A percentile compares a stretch with the other conserved stretches of the same genome.
These are phyloP conservation scores for Netelia fuscicornis DNA, from an alignment of 2,888 invertebrate species.

Conservation along the genomic window DNA sequence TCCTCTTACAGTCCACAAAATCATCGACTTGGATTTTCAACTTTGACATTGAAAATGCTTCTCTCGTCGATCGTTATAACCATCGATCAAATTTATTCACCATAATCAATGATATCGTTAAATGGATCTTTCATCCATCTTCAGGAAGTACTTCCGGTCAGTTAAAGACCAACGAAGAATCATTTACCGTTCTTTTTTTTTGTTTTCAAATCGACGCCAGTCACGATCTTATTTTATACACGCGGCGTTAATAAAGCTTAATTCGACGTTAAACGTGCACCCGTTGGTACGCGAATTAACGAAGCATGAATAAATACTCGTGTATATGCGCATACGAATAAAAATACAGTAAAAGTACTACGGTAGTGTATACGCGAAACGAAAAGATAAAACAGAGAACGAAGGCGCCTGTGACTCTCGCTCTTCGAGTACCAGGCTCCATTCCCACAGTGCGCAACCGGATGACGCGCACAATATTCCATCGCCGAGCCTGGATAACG, in stretches of 20 bases:
- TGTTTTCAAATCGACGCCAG: not conserved
- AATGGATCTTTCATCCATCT: too few relatives aligned
- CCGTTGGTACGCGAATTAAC: constrained; percentile 8
- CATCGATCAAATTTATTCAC: not conserved
- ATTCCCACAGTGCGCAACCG: constrained; percentile 74
- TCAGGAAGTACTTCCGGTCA: too few relatives aligned
- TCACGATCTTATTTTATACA: constrained; percentile 10
- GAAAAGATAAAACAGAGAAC: constrained; percentile 22
- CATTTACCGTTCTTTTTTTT: not conserved
- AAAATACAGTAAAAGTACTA: constrained; percentile 14
- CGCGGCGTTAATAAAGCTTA: constrained; percentile 18
- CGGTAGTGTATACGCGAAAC: constrained; percentile 10
- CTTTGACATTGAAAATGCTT: not conserved
- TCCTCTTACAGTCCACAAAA: not conserved
- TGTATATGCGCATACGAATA: not conserved
- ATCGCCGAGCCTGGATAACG: constrained; percentile 64
- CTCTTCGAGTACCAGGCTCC: constrained; percentile 40
- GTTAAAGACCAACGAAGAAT: too few relatives aligned
- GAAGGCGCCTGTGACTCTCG: constrained; percentile 33
- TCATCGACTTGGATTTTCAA: too few relatives aligned
- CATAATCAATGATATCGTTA: not conserved
- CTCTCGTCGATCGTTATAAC: not conserved
- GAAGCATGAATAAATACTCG: not conserved
- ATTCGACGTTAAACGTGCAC: constrained; percentile 18
- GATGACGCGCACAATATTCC: constrained; percentile 67